A percentile compares a stretch with the other conserved stretches of the same genome.
These are phyloP conservation scores for Sminthurides aquaticus DNA, from an alignment of 2,888 invertebrate species.

Conservation along the genomic window DNA sequence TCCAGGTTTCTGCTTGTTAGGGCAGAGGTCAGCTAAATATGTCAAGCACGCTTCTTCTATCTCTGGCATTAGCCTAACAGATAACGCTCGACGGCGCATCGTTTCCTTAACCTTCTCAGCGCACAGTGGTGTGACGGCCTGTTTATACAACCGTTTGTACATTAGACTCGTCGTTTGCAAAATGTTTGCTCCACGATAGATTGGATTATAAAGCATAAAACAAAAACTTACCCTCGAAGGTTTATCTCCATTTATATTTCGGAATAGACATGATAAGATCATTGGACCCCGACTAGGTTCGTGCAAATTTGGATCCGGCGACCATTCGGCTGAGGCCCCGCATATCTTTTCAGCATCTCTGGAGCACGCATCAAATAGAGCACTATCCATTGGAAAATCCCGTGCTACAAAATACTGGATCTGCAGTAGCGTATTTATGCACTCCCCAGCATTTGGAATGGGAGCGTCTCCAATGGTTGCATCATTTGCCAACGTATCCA, in stretches of 20 bases:
- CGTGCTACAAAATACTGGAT: constrained; percentile 95
- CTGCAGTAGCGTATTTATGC: constrained; percentile 84
- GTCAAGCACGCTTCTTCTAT: constrained; percentile 83
- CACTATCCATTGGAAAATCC: constrained; percentile 86
- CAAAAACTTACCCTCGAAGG: constrained; percentile 7
- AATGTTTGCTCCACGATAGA: too few relatives aligned
- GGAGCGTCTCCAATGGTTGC: constrained; percentile 45
- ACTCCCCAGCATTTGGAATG: constrained; percentile 67
- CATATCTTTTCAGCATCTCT: constrained; percentile 77
- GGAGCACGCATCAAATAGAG: constrained; percentile 78
- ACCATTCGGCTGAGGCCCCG: constrained; percentile 70
- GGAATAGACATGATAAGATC: constrained; percentile 83
- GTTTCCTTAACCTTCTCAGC: constrained; percentile 74
- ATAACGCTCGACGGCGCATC: constrained; percentile 85
- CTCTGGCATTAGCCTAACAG: constrained; percentile 87
- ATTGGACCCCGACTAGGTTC: constrained; percentile 73
- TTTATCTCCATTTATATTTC: constrained; percentile 49
- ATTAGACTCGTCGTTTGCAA: too few relatives aligned
- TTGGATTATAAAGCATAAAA: too few relatives aligned
- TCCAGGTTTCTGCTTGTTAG: constrained; percentile 74
- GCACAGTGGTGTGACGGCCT: constrained; percentile 31
- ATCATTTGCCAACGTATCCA: constrained; percentile 79
- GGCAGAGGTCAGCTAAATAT: constrained; percentile 76
- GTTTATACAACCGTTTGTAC: too few relatives aligned
- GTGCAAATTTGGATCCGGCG: constrained; percentile 56